Evolutionary conservation across 1,140 invertebrate genomes (phyloP), one percentile per base, ranked within the genome.

Genomic region (Zaprionus kolodkinae): DNA sequence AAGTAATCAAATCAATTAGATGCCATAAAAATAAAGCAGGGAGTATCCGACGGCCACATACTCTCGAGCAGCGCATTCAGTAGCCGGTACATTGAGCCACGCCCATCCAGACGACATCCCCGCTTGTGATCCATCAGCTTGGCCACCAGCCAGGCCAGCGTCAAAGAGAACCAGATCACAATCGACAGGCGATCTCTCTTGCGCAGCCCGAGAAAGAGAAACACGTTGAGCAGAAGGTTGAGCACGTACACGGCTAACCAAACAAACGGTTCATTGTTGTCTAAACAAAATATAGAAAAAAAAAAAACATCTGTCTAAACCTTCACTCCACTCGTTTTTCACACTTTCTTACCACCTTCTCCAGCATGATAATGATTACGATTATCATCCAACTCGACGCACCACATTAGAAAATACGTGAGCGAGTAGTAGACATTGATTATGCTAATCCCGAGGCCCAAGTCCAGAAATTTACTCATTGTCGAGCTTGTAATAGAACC

Each of bases 351-450:
- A 74, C 72, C 66, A 13, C 56, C 33, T 1, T 74, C 65, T 10
- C 27, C 40, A n/a, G 40, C 12, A 21, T n/a, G n/a, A n/a, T n/a
- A n/a, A n/a, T n/a, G n/a, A n/a, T 21, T 21, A 21, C 21, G 21
- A 21, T 21, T 13, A 6, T n/a, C n/a, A 25, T 2, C 50, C 33
- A 70, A 10, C 25, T 68, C 72, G 66, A 74, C 72, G 25, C 72
- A 74, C 72, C 72, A 74, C 72, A 74, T 74, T 11, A 74, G 52
- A n/a, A 74, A 63, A 57, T 74, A 74, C 63, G 66, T 33, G 50
- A 70, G 50, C 72, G 72, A 74, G 40, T 74, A 74, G 43, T 63
- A 74, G 12, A 63, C 52, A 74, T 74, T 74, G 72, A 74, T 70
- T 63, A 74, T 69, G 30, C 38, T 48, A 70, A 74, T 70, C 66